These are phyloP conservation scores for Perithous albicinctus DNA, from an alignment of 2,888 invertebrate species.

Conservation along the genomic window DNA sequence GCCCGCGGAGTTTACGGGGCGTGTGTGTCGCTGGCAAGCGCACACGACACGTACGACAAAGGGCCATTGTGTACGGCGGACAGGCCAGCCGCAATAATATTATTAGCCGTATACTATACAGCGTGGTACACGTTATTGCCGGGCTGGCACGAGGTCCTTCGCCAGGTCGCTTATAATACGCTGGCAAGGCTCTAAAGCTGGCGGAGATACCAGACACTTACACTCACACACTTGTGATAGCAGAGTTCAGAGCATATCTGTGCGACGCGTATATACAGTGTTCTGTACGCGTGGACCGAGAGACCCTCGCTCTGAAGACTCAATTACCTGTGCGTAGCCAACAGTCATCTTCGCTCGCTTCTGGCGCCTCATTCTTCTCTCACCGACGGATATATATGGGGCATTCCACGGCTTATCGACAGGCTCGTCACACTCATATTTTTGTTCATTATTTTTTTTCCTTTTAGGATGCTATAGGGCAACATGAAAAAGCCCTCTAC, in stretches of 20 bases:
- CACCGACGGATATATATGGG: slow-evolving; percentile 32
- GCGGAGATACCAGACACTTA: slow-evolving; percentile 16
- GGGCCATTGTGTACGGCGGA: slow-evolving; percentile 78
- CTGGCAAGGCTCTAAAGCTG: slow-evolving; percentile 8
- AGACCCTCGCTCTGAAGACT: slow-evolving; percentile 73
- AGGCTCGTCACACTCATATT: too few species aligned
- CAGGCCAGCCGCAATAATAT: slow-evolving; percentile 76
- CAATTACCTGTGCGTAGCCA: slow-evolving; percentile 74
- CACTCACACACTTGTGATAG: slow-evolving; percentile 20
- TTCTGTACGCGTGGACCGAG: slow-evolving; percentile 45
- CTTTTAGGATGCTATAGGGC: too few species aligned
- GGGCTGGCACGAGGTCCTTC: slow-evolving; percentile 31
- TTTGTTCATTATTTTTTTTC: too few species aligned
- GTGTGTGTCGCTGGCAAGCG: slow-evolving; percentile 34
- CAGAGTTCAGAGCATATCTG: slow-evolving; percentile 8
- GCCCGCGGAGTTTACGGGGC: slow-evolving; percentile 54
- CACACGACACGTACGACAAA: slow-evolving; percentile 74
- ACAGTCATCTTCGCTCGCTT: slow-evolving; percentile 57
- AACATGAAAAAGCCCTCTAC: too few species aligned
- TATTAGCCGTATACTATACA: slow-evolving; percentile 75
- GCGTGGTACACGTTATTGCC: slow-evolving; percentile 31
- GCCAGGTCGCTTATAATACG: slow-evolving; percentile 24
- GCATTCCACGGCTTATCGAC: too few species aligned
- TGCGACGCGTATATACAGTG: slow-evolving; percentile 36
- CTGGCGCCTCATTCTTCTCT: slow-evolving; percentile 42